Base-by-base conservation (phyloP, 1,140 invertebrate species). In the Idris sp. region DNA sequence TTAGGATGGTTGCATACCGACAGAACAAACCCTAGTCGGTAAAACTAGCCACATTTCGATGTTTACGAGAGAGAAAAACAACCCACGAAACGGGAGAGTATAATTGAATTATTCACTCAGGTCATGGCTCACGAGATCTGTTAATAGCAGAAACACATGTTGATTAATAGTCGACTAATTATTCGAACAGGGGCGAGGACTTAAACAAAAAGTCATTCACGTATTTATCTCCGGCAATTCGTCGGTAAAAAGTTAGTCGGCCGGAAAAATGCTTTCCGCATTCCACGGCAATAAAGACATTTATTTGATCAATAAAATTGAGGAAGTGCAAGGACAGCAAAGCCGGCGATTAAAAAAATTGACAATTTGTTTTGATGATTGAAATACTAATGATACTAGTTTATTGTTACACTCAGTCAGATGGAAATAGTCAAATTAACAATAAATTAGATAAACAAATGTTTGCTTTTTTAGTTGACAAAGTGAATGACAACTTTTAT, bases 261-360 rank as follows among this genome's bases (percentile, higher is more conserved):
- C 19, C 30, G 31, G 35, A 40, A 62, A 62, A 61, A 35, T 41
- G 33, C n/a, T 38, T 38, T 10, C 25, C 13, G 46, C 16, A 11
- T 48, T 46, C 19, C 13, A 19, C 44, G 30, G 30, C 28, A 46
- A 65, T 44, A 54, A 65, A 54, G 61, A 54, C 61, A 65, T 54
- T 65, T 65, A 64, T 64, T 43, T 64, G 49, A 54, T 65, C 61
- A 65, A 65, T 65, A 65, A 65, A 54, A 65, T 65, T 54, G 48
- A 46, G 49, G 10, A 54, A 65, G 33, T 38, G 49, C 49, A 54
- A 44, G 36, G 16, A 53, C 33, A 28, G 18, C 28, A 18, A 8
- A 14, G 41, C 35, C 19, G 30, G n/a, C 36, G 22, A 61, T 51
- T 41, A 38, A 59, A 25, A 4, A 18, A 36, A 36, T 18, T n/a